Conservation (phyloP, 1,140 invertebrate species). For the Pantala flavescens region DNA sequence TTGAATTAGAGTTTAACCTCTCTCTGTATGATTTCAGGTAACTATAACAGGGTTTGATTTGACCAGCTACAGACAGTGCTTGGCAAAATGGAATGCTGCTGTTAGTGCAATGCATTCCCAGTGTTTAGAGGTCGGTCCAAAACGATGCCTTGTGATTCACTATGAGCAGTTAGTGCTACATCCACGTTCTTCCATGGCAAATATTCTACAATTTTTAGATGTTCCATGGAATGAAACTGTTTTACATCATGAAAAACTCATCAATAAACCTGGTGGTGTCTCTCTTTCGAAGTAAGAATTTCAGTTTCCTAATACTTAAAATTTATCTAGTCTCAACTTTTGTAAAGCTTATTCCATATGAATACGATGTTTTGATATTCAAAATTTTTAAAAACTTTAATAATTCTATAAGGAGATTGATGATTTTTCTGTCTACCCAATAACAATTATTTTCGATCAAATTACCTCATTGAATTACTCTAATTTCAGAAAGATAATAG, state of each 20-base stretch:
- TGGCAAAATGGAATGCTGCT: slow-evolving; percentile 93
- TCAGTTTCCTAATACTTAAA: not conserved
- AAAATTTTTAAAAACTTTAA: no score
- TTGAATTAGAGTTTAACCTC: no score
- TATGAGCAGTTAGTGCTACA: slow-evolving; percentile 96
- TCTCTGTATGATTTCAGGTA: slow-evolving; percentile 44
- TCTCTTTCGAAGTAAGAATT: slow-evolving; percentile 75
- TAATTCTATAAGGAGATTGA: no score
- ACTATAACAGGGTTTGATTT: slow-evolving; percentile 97
- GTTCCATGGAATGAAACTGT: slow-evolving; percentile 93
- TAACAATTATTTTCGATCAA: no score
- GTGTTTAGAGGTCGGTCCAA: slow-evolving; percentile 75
- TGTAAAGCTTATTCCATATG: no score
- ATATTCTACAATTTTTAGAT: slow-evolving; percentile 82
- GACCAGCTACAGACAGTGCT: slow-evolving; percentile 81
- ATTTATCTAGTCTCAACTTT: no score
- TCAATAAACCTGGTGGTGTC: slow-evolving; percentile 92
- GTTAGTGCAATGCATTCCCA: slow-evolving; percentile 91
- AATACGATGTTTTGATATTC: no score
- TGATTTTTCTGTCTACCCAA: no score
- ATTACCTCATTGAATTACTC: no score
- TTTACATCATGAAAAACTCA: slow-evolving; percentile 92
- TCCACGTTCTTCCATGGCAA: slow-evolving; percentile 79
- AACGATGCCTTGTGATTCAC: slow-evolving; percentile 78
- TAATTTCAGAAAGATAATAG: no score